Base-by-base conservation (phyloP, 1,140 invertebrate genomes). In the Lepidurus couesii region DNA sequence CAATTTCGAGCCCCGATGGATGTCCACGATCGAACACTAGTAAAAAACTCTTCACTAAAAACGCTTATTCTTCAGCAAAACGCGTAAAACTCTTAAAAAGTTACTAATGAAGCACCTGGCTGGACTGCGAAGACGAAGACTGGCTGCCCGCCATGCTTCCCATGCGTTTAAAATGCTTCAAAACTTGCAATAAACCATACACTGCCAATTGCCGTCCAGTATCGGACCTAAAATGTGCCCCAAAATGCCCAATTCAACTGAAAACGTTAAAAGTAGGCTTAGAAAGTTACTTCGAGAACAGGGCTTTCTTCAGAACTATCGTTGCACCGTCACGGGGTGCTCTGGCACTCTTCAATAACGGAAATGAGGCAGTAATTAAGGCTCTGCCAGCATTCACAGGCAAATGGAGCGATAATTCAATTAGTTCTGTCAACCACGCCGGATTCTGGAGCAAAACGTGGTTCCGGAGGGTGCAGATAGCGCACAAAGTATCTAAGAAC, bases 101-200 rank as follows among this genome's bases (percentile, higher is more conserved):
- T 65, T 65, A 1, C 6, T 1, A 7, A 65, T 21, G 6, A 65
- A 13, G 16, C 21, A 65, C 53, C 21, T 65, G 53, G n/a, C 53
- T 65, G 53, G 53, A 65, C 53, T 65, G 53, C 16, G 53, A 65
- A 7, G 53, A 65, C 16, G 53, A n/a, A n/a, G 53, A 65, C 53
- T 65, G 53, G 53, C 53, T 65, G 21, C 53, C n/a, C 3, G 53
- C 13, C 16, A 65, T 7, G 3, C 53, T 65, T 21, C 53, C 53
- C 53, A 65, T 65, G 6, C 53, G 53, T 16, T 65, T 65, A 65
- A 65, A 65, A 65, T 65, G 53, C 21, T 65, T 65, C 53, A 65
- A 4, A 65, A 65, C 21, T 16, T 65, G 53, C 13, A 65, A 16
- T 21, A 65, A 65, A 21, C 53, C 53, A 65, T 65, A 65, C 8